phyloP scores from a whole-genome alignment of 2,888 invertebrate genomes.

The Andrena dorsata region DNA sequence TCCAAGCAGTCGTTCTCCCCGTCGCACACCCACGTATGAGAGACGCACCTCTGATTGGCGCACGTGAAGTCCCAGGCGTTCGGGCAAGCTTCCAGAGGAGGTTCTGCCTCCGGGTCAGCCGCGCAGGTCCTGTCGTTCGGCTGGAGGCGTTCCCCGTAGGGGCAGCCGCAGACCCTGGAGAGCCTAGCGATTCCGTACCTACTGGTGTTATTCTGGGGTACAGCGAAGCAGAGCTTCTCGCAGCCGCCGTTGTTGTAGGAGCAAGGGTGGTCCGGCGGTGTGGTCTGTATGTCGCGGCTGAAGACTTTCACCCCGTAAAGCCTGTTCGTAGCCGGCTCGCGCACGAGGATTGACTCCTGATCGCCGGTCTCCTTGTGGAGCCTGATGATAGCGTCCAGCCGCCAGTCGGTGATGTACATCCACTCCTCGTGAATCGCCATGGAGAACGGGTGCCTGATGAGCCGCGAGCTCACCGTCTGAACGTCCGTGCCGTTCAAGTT shows the following conservation, averaged over 20 bases:
- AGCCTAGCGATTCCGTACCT: constrained; percentile 83
- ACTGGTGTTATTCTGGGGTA: constrained; percentile 88
- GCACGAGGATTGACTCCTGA: constrained; percentile 93
- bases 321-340: constrained; percentile 95
- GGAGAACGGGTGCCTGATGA: constrained; percentile 96
- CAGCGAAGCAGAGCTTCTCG: constrained; percentile 97
- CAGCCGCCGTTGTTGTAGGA: constrained; percentile 94
- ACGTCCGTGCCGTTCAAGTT: constrained; percentile 96
- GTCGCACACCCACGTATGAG: constrained; percentile 97
- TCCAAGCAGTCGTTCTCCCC: constrained; percentile 98
- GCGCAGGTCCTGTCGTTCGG: constrained; percentile 90
- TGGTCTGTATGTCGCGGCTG: constrained; percentile 90
- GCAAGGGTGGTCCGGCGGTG: constrained; percentile 92
- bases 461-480: constrained; percentile 93
- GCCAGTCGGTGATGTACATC: constrained; percentile 99
- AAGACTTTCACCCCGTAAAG: constrained; percentile 96
- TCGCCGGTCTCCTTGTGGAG: constrained; percentile 95
- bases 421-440: constrained; percentile 95
- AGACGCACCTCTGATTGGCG: constrained; percentile 94
- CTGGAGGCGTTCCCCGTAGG: constrained; percentile 94
- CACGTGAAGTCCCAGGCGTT: constrained; percentile 98
- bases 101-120: constrained; percentile 93
- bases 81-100: constrained; percentile 94
- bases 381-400: constrained; percentile 96
- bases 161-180: constrained; percentile 94